Evolutionary conservation across 2,888 invertebrate genomes (phyloP).

Genomic region (Chalcis sispes): DNA sequence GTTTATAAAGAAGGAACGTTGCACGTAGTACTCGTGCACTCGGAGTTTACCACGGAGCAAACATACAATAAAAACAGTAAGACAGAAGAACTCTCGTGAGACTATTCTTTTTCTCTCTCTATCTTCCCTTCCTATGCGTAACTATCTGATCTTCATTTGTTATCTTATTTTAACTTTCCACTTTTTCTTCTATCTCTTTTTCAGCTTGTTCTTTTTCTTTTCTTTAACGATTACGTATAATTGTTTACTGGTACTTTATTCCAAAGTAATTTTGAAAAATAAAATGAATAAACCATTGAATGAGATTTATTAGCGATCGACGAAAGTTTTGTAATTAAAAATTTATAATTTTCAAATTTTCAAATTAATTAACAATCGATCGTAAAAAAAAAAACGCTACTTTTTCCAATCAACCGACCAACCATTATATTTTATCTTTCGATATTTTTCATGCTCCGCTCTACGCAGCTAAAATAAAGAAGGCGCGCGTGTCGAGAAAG

Average conservation of each 20-base stretch:
- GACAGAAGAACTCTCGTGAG: slow-evolving; percentile 68
- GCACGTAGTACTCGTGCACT: slow-evolving; percentile 47
- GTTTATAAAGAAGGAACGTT: slow-evolving; percentile 19
- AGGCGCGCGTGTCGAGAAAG: no score
- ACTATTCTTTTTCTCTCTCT: slow-evolving; percentile 60
- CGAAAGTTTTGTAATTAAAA: no score
- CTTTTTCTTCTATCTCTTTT: slow-evolving; percentile 30
- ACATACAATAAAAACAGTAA: slow-evolving; percentile 69
- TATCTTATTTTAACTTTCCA: slow-evolving; percentile 47
- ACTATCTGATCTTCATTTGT: slow-evolving; percentile 56
- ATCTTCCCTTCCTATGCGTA: slow-evolving; percentile 47
- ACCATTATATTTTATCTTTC: no score
- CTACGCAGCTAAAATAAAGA: no score
- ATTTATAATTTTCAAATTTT: no score
- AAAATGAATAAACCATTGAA: no score
- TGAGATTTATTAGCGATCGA: no score
- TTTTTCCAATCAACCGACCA: neutral
- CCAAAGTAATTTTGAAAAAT: no score
- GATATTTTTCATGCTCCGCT: no score
- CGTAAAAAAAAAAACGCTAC: neutral
- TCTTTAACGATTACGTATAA: neutral
- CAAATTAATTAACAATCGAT: no score
- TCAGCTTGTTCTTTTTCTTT: slow-evolving; percentile 13
- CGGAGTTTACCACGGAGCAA: slow-evolving; percentile 57
- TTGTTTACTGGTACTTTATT: no score